Percentiles rank a stretch among this genome's conserved stretches.
These are phyloP conservation scores for Regulus satrapa DNA, from an alignment of 2,113 vertebrate genomes.

Conservation along the genomic window DNA sequence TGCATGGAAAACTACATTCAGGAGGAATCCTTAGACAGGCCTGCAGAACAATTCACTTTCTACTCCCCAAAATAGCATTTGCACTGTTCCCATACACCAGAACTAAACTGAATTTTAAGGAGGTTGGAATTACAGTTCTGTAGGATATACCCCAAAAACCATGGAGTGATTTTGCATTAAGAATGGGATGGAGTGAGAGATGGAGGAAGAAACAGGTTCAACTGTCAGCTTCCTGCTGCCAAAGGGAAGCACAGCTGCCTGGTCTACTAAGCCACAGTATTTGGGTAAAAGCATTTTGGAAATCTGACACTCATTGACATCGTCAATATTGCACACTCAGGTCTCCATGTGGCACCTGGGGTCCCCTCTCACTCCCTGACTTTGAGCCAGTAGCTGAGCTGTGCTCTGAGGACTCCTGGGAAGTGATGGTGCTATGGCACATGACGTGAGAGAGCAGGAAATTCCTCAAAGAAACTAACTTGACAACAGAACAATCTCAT, in stretches of 20 bases:
- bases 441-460: neutral
- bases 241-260: constrained; percentile 5
- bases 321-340: neutral
- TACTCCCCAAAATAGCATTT: neutral
- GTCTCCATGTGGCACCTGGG: fast-evolving
- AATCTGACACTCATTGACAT: fast-evolving
- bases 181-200: neutral
- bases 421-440: neutral
- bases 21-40: neutral
- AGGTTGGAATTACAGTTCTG: constrained; percentile 26
- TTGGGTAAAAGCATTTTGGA: neutral
- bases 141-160: neutral
- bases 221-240: constrained; percentile 23
- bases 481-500: neutral
- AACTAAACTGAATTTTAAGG: constrained; percentile 49
- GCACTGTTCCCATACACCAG: neutral
- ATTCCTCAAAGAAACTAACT: neutral
- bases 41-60: constrained; percentile 13
- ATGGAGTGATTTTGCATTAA: constrained; percentile 8
- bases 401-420: neutral
- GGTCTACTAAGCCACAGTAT: neutral
- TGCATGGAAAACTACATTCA: neutral
- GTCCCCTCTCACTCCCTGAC: neutral
- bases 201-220: neutral
- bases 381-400: neutral